Conservation (phyloP, 2,797 vertebrate genomes). For the Mus spretus region DNA sequence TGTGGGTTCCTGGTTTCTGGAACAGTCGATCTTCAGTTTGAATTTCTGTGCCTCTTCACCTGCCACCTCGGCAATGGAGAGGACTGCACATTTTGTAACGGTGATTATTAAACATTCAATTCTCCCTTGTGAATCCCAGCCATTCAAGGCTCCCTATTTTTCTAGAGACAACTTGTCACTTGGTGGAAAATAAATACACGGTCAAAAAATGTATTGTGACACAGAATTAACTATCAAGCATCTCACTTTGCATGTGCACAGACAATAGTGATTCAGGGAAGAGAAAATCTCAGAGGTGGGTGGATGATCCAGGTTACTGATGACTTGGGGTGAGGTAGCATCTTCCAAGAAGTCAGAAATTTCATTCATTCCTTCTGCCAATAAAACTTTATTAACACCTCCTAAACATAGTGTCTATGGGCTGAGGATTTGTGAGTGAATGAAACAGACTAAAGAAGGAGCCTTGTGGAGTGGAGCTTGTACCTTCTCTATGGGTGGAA, state of each 20-base stretch:
- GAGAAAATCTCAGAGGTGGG: conserved; percentile 7
- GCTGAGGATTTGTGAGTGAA: background rate
- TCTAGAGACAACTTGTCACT: conserved; percentile 67
- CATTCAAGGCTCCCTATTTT: background rate
- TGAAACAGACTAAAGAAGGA: background rate
- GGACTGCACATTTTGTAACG: background rate
- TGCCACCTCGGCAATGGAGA: fast-evolving
- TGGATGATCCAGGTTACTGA: background rate
- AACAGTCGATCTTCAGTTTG: conserved; percentile 33
- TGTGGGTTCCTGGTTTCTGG: background rate
- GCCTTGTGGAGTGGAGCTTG: fast-evolving
- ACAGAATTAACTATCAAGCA: background rate
- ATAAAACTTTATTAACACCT: background rate
- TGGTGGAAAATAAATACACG: conserved; percentile 56
- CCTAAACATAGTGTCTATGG: fast-evolving
- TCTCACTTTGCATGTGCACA: conserved; percentile 35
- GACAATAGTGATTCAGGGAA: conserved; percentile 31
- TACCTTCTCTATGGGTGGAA: fast-evolving
- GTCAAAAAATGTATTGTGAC: conserved; percentile 44
- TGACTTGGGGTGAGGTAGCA: background rate
- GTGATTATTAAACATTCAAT: conserved; percentile 59
- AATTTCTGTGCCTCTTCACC: background rate
- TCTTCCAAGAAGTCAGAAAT: background rate
- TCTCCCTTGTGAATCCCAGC: background rate
- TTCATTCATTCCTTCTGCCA: background rate